phyloP scores from a whole-genome alignment of 2,888 invertebrate genomes.

The Oligia strigilis region DNA sequence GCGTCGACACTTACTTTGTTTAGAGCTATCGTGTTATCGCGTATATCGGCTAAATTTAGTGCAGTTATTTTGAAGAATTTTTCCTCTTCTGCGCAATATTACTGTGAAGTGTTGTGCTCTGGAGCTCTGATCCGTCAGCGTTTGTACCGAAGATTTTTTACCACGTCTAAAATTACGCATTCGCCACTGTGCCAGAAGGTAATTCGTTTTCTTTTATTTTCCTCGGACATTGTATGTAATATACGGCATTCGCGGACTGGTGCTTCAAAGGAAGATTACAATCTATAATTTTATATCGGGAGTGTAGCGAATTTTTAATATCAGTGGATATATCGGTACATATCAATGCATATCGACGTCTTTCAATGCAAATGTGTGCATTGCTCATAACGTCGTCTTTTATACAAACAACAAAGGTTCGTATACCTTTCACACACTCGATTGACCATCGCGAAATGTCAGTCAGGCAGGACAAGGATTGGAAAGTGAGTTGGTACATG shows the following conservation, averaged over 20 bases:
- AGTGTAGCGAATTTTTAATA: conserved; percentile 55
- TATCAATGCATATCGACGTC: conserved; percentile 52
- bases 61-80: conserved; percentile 77
- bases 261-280: conserved; percentile 40
- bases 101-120: conserved; percentile 81
- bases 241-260: conserved; percentile 47
- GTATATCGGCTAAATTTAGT: conserved; percentile 85
- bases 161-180: conserved; percentile 83
- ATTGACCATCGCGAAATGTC: conserved; percentile 64
- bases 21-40: conserved; percentile 79
- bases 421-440: conserved; percentile 35
- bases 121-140: conserved; percentile 71
- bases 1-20: conserved; percentile 70
- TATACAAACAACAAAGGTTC: conserved; percentile 41
- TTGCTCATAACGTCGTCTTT: conserved; percentile 47
- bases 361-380: conserved; percentile 63
- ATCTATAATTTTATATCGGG: conserved; percentile 56
- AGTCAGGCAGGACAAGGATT: conserved; percentile 67
- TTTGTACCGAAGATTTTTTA: conserved; percentile 76
- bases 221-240: conserved; percentile 67
- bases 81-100: conserved; percentile 79
- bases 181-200: conserved; percentile 85
- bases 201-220: conserved; percentile 75
- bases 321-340: conserved; percentile 58
- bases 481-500: conserved; percentile 73